A percentile compares a stretch with the other conserved stretches of the same genome.
Evolutionary conservation across 23 tunicate species (phyloP).

Genomic region (Botrylloides violaceus): DNA sequence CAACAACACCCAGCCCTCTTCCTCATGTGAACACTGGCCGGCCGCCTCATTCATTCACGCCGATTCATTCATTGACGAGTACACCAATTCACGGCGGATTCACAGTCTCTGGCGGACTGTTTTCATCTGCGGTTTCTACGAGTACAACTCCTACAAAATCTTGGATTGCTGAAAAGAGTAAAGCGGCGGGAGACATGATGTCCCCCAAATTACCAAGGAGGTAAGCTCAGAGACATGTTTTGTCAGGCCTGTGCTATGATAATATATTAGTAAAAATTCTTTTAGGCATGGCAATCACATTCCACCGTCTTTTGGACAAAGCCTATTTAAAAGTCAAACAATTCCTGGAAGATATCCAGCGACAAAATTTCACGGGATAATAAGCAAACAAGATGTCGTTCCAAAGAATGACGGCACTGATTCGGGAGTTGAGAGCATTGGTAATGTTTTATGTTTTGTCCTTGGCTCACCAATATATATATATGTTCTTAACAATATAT

Average conservation of each 20-base stretch:
- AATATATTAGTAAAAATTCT: background rate
- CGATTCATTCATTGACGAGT: slow-evolving; percentile 20
- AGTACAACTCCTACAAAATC: slow-evolving; percentile 14
- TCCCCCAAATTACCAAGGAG: slow-evolving; percentile 15
- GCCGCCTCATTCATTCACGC: slow-evolving; percentile 9
- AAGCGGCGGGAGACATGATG: background rate
- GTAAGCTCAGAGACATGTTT: background rate
- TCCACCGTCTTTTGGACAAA: slow-evolving; percentile 17
- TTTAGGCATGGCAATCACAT: slow-evolving; percentile 20
- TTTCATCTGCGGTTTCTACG: background rate
- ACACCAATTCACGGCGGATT: slow-evolving; percentile 1
- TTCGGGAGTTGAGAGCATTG: slow-evolving; percentile 95
- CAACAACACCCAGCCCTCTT: slow-evolving; percentile 20
- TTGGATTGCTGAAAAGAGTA: background rate
- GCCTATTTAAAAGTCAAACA: slow-evolving; percentile 10
- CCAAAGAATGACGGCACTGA: slow-evolving; percentile 63
- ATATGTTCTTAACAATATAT: no score
- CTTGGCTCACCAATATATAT: no score
- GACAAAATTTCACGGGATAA: background rate
- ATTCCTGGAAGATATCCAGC: background rate
- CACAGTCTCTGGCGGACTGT: background rate
- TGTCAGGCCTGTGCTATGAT: background rate
- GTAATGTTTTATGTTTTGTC: slow-evolving; percentile 20
- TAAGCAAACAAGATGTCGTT: background rate
- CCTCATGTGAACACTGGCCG: background rate